Base-by-base conservation (phyloP, 2,888 invertebrate genomes). In the Muscina levida region DNA sequence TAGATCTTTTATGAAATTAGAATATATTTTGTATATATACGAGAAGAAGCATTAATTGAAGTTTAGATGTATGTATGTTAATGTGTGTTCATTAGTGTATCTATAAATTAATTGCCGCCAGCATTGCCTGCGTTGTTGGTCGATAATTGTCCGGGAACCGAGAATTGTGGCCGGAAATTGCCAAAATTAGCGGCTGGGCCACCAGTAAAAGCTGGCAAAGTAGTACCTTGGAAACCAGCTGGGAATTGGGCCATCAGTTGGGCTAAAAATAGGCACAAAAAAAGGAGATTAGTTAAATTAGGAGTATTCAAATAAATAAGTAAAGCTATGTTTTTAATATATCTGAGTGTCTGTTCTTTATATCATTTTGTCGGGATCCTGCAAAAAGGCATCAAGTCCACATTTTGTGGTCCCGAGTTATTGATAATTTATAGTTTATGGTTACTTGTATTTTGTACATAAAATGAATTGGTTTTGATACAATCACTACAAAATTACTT, bases 111-210 rank as follows among this genome's bases (percentile, higher is more conserved):
- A 73, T 75, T 78, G 57, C 79, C 82, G 68, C 80, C 77, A n/a
- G 79, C 26, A 48, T 68, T 77, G 26, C 77, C 51, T 37, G 72
- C 13, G 19, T 59, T 70, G 46, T 84, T 86, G 83, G 83, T 87
- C 62, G 89, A 85, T 75, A 89, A 83, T 85, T 90, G 90, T 3
- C 90, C 91, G 67, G 91, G 91, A 72, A 91, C 91, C 19, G 91
- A 91, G 81, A 91, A 97, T 92, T 97, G 97, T 88, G 97, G 97
- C 91, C 97, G 94, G 92, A 97, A 97, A 91, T 95, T 95, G 85
- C 95, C 94, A 91, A 97, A 97, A 91, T 95, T 97, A 53, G 95
- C 95, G 72, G 95, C 95, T 42, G 95, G 93, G 24, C 89, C 90
- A 62, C 95, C 94, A 31, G 94, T 93, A 91, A 95, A 95, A 66